Evolutionary conservation across 1,140 invertebrate species (phyloP).

Genomic region (Triops longicaudatus): DNA sequence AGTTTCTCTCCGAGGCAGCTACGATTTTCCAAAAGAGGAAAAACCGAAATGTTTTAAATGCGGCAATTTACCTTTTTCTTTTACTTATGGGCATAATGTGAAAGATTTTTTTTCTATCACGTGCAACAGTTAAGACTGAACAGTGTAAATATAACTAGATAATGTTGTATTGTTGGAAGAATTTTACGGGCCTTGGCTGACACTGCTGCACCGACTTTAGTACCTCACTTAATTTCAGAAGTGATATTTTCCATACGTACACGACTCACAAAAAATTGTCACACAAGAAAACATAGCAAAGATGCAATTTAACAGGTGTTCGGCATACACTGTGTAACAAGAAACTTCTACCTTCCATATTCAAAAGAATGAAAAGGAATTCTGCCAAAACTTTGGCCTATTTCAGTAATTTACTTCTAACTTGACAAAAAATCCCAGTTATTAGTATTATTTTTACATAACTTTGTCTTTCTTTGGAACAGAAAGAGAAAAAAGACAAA

Average conservation of each 20-base stretch:
- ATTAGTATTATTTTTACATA: not conserved
- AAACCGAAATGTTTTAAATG: no score
- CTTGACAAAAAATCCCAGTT: not conserved
- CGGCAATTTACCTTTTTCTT: no score
- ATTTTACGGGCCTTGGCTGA: not conserved
- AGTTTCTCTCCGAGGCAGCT: no score
- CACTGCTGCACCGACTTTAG: not conserved
- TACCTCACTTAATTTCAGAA: not conserved
- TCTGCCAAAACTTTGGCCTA: not conserved
- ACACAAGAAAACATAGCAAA: not conserved
- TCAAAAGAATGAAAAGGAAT: not conserved
- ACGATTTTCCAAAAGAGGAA: no score
- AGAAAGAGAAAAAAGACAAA: not conserved
- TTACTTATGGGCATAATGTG: no score
- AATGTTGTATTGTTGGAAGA: conserved; percentile 12
- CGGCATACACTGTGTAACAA: not conserved
- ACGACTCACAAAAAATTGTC: not conserved
- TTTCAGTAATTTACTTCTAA: not conserved
- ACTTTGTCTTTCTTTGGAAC: not conserved
- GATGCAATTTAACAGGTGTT: not conserved
- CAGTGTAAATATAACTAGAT: not conserved
- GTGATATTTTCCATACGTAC: not conserved
- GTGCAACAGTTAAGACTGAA: not conserved
- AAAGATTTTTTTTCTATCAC: not conserved
- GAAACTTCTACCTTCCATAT: not conserved